Evolutionary conservation across 2,888 invertebrate genomes (phyloP).

Genomic region (Dryadula phaetusa): DNA sequence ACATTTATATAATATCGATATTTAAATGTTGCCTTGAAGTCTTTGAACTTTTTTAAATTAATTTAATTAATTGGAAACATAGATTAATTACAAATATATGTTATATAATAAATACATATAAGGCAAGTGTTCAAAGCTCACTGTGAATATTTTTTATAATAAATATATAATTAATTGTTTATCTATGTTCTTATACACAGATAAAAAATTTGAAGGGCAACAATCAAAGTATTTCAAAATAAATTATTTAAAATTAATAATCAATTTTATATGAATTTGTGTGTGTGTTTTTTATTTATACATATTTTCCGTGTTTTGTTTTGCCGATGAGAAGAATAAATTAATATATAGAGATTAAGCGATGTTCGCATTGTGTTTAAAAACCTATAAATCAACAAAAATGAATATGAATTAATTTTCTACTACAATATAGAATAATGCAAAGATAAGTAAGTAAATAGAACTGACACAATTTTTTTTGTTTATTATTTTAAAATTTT

Average conservation of each 20-base stretch:
- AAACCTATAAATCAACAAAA: too few species aligned
- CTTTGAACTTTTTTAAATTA: not conserved
- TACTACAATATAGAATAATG: too few species aligned
- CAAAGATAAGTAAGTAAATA: too few species aligned
- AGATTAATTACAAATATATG: conserved; percentile 5
- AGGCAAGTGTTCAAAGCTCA: not conserved
- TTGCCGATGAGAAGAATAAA: too few species aligned
- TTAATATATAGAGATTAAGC: too few species aligned
- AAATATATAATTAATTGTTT: not conserved
- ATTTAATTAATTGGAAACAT: not conserved
- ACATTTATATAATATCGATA: not conserved
- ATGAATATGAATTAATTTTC: too few species aligned
- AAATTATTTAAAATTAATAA: not conserved
- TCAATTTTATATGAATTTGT: not conserved
- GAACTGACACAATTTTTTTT: too few species aligned
- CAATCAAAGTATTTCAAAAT: not conserved
- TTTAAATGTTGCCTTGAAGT: not conserved
- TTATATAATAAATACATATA: not conserved
- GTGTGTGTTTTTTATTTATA: too few species aligned
- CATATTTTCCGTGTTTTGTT: too few species aligned
- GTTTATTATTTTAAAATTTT: not conserved
- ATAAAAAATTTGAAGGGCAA: conserved; percentile 7
- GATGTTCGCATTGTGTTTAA: too few species aligned
- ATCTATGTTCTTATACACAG: not conserved
- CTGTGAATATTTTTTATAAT: not conserved